These are phyloP conservation scores for Epizoanthus ramosus DNA, from an alignment of 92 coral and sea anemone genomes.

Conservation along the genomic window DNA sequence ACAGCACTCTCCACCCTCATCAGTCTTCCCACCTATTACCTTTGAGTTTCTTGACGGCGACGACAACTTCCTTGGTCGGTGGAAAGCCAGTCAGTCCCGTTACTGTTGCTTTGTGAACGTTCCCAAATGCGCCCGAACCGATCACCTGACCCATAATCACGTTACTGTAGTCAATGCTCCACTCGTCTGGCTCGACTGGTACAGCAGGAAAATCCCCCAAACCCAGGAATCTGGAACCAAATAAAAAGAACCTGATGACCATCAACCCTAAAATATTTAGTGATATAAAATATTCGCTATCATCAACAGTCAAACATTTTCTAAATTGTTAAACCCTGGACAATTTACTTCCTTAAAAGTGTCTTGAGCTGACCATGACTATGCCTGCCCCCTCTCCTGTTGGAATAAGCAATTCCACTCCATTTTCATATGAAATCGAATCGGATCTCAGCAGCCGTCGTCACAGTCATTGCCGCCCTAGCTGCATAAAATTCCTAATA, in stretches of 20 bases:
- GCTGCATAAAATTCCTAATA: neutral
- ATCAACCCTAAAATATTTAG: too few relatives aligned
- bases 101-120: conserved; percentile 75
- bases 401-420: too few relatives aligned
- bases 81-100: conserved; percentile 71
- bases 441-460: too few relatives aligned
- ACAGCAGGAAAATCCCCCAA: conserved; percentile 33
- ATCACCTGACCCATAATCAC: conserved; percentile 70
- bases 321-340: too few relatives aligned
- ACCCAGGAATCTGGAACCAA: neutral
- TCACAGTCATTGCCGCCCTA: too few relatives aligned
- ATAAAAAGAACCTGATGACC: neutral
- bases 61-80: conserved; percentile 69
- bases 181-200: conserved; percentile 71
- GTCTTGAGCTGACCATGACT: too few relatives aligned
- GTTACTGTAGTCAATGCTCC: conserved; percentile 71
- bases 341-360: too few relatives aligned
- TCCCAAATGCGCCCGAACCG: conserved; percentile 92
- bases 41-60: conserved; percentile 80
- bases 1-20: neutral
- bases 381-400: too few relatives aligned
- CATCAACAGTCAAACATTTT: too few relatives aligned
- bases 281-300: neutral
- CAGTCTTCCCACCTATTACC: conserved; percentile 38
- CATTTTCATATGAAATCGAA: too few relatives aligned